Conservation (phyloP, 2,113 vertebrate species). For the Toxotes jaculatrix region DNA sequence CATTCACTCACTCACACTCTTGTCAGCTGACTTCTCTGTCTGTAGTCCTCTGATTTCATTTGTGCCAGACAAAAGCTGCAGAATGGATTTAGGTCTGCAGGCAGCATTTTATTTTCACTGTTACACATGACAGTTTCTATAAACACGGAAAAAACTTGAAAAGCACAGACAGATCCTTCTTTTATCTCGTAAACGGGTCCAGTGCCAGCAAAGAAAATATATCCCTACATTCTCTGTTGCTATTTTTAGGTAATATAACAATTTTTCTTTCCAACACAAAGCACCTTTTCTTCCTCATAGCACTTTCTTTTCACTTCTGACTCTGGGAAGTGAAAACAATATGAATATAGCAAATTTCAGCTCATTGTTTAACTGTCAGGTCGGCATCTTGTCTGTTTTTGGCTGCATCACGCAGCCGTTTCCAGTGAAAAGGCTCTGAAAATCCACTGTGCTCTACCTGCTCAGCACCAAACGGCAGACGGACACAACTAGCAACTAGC, state of each 20-base stretch:
- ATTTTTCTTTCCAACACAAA: not conserved
- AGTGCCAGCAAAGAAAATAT: not conserved
- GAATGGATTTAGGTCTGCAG: not conserved
- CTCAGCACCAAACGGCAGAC: no score
- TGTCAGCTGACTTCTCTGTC: slow-evolving; percentile 11
- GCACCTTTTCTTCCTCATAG: no score
- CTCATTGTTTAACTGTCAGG: no score
- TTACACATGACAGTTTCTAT: not conserved
- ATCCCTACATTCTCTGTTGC: not conserved
- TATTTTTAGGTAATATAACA: not conserved
- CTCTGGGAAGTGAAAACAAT: no score
- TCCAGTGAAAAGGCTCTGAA: no score
- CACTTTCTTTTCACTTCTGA: no score
- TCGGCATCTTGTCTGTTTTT: no score
- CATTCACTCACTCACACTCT: not conserved
- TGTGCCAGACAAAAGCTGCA: not conserved
- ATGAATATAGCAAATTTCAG: no score
- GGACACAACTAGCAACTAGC: no score
- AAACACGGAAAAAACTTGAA: no score
- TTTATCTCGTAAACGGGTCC: not conserved
- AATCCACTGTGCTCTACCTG: no score
- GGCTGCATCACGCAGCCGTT: no score
- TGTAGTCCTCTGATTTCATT: not conserved
- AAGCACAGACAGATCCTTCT: not conserved
- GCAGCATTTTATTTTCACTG: not conserved